phyloP scores from a whole-genome alignment of 35 echinoderm and acorn worm genomes.

The Eucidaris tribuloides region DNA sequence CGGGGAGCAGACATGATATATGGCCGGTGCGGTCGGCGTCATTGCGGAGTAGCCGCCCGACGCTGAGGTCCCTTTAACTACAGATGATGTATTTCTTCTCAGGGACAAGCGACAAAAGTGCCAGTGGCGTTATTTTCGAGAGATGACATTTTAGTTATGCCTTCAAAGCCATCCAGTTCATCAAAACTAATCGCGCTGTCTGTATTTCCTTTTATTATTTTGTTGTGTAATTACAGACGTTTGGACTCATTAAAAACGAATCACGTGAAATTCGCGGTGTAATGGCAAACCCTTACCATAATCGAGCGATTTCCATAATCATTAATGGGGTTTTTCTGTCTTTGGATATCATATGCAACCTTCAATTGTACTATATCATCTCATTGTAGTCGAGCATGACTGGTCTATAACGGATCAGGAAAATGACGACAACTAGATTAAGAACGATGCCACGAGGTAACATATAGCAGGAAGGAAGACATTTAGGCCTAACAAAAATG shows the following conservation, averaged over 20 bases:
- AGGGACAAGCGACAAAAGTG: slow-evolving; percentile 21
- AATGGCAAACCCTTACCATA: not conserved
- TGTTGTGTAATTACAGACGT: not conserved
- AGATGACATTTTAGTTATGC: slow-evolving; percentile 30
- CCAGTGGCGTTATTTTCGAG: slow-evolving; percentile 19
- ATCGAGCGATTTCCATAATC: not conserved
- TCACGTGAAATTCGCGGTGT: not conserved
- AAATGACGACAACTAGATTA: no score
- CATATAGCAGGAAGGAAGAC: no score
- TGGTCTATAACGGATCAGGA: no score
- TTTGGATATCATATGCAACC: not conserved
- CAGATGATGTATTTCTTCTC: not conserved
- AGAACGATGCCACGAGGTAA: no score
- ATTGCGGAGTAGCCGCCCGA: not conserved
- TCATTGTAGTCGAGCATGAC: no score
- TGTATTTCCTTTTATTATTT: not conserved
- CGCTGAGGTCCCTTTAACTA: not conserved
- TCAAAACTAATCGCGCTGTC: slow-evolving; percentile 23
- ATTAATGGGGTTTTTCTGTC: not conserved
- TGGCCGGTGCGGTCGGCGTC: slow-evolving; percentile 26
- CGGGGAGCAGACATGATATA: slow-evolving; percentile 25
- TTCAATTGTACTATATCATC: no score
- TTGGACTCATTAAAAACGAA: not conserved
- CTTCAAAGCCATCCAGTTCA: slow-evolving; percentile 21
- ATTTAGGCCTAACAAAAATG: no score